A percentile compares a stretch with the other conserved stretches of the same genome.
These are phyloP conservation scores for Tortricodes alternella DNA, from an alignment of 2,888 invertebrate genomes.

Conservation along the genomic window DNA sequence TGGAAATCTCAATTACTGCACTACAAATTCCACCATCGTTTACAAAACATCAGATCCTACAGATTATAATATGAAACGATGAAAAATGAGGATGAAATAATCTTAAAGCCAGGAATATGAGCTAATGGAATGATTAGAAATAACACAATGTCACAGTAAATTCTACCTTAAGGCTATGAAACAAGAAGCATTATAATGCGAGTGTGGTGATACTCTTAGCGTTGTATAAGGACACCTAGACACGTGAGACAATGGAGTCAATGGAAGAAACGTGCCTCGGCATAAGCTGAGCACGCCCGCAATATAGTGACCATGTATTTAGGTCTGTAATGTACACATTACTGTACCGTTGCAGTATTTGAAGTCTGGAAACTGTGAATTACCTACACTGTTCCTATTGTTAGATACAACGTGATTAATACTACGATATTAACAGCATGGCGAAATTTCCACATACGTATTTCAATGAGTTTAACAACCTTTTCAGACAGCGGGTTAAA, in stretches of 20 bases:
- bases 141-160: background rate
- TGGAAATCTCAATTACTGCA: too few relatives aligned
- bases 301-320: constrained; percentile 34
- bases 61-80: too few relatives aligned
- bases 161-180: background rate
- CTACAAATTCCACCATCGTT: too few relatives aligned
- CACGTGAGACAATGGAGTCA: constrained; percentile 56
- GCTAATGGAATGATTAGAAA: constrained; percentile 8
- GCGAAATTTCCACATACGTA: background rate
- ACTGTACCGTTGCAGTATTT: too few relatives aligned
- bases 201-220: background rate
- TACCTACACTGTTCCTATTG: too few relatives aligned
- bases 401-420: too few relatives aligned
- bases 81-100: constrained; percentile 12
- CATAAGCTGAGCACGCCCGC: constrained; percentile 43
- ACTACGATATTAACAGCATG: too few relatives aligned
- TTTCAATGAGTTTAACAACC: constrained; percentile 6
- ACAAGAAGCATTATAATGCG: background rate
- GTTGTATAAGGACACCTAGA: constrained; percentile 51
- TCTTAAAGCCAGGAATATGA: too few relatives aligned
- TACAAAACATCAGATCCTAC: too few relatives aligned
- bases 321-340: background rate
- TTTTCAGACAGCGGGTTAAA: background rate
- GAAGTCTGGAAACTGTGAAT: too few relatives aligned
- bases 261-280: constrained; percentile 44